Evolutionary conservation across 2,797 vertebrate species (phyloP), one percentile per base, ranked within the genome.

Genomic region (Thamnophis elegans): DNA sequence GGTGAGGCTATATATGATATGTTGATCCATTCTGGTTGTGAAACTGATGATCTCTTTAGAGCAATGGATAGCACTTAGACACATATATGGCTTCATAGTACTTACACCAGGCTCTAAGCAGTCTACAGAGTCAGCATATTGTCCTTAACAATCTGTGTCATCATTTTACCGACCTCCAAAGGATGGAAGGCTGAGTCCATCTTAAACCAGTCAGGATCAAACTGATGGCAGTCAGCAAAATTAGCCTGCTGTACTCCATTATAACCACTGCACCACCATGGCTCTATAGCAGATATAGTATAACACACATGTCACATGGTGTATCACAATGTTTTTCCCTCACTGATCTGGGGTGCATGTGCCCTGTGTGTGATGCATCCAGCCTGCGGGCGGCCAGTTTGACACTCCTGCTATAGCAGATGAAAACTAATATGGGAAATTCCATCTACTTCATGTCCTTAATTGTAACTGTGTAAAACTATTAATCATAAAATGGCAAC

Each of bases 1-100:
- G 91, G 26, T 18, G 56, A 93, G 55, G 90, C 89, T 95, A 94
- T 95, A 95, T 93, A 12, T 78, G 55, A 78, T 92, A 94, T 26
- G 32, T 87, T 85, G 88, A 96, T 94, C 91, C 91, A 89, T 91
- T 91, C 73, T 18, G 5, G 59, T 73, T 94, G 68, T 93, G 91
- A 93, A 95, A 95, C 12, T 60, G 95, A 86, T 90, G 68, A 96
- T 95, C 90, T 94, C 82, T 96, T 91, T 92, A 86, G 94, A 97
- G 93, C 90, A 94, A 68, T 68, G 28, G 32, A 68, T 6, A 32
- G 65, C 26, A 32, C n/a, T 32, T 68, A 65, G 28, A 42, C 42
- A 42, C 4, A 42, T 42, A 42, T 62, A n/a, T 62, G 3, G 12
- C 12, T 62, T 62, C 60, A n/a, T 62, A 14, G 14, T 32, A 32